Evolutionary conservation across 1,140 invertebrate genomes (phyloP), one percentile per base, ranked within the genome.

Genomic region (Euglossa dilemma): DNA sequence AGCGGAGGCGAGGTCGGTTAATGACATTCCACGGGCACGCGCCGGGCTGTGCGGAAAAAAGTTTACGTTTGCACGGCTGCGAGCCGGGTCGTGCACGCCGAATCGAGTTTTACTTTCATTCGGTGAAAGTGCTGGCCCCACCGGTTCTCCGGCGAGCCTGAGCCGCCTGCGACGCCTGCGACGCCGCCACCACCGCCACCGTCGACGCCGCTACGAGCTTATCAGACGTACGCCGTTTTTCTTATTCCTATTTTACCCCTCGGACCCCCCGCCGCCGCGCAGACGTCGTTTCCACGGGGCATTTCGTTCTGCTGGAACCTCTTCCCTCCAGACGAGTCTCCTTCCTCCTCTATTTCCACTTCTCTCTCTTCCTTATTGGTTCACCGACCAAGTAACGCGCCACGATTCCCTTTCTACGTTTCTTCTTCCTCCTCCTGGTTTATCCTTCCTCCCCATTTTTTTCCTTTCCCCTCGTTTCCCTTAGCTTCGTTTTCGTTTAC

Each of bases 51-150:
- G 54, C 50, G 25, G 73, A 63, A 86, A 50, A 56, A 73, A 73
- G 77, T 64, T 74, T 61, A 54, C 80, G 70, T 59, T 56, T 64
- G 50, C 63, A 52, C 56, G 14, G 59, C 52, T 12, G 28, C 69
- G 45, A 52, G 69, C 25, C 36, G 50, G 47, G 70, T 59, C 56
- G 73, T 63, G 83, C 50, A 56, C 67, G 77, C 67, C 64, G 88
- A 89, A 89, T 89, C 88, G 74, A 89, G 87, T 88, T 88, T 89
- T 89, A 89, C 87, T 89, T 88, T 89, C 88, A 87, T 89, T 89
- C 85, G 88, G 88, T 86, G 88, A 88, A 89, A 89, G 87, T 89
- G 80, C 76, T 74, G 67, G 25, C 72, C 75, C 77, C 71, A 57
- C 71, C 67, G 64, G 59, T 77, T 75, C 74, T 45, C 70, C 45